A percentile compares a stretch with the other conserved stretches of the same genome.
phyloP scores from a whole-genome alignment of 30 jellyfish, hydroid and myxozoan species.

The Sanderia malayensis region DNA sequence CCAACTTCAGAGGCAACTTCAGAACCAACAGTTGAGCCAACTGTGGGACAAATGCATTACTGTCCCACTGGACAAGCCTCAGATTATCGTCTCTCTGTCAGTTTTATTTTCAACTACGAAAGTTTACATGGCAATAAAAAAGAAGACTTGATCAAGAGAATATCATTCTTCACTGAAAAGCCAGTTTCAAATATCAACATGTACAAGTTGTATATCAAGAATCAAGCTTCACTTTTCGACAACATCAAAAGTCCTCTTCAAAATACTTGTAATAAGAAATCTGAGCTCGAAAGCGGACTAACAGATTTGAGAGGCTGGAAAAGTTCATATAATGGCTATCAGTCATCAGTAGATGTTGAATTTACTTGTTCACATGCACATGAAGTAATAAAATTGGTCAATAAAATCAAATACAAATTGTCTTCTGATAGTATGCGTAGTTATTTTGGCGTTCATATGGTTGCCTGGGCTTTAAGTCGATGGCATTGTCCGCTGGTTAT shows the following conservation, averaged over 20 bases:
- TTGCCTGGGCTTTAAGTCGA: slow-evolving; percentile 32
- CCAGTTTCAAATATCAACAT: neutral
- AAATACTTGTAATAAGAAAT: slow-evolving; percentile 4
- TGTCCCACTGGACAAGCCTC: slow-evolving; percentile 16
- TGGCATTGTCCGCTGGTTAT: slow-evolving; percentile 39
- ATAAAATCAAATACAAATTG: slow-evolving; percentile 19
- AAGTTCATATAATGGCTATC: slow-evolving; percentile 10
- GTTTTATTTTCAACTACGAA: slow-evolving; percentile 22
- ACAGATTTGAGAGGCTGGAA: slow-evolving; percentile 56
- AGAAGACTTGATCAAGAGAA: slow-evolving; percentile 7
- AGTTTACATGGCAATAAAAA: slow-evolving; percentile 2
- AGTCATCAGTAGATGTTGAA: slow-evolving; percentile 44
- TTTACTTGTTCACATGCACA: slow-evolving; percentile 33
- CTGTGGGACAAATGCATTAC: too few species aligned
- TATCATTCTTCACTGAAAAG: slow-evolving; percentile 14
- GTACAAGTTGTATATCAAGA: slow-evolving; percentile 14
- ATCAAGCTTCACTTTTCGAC: slow-evolving; percentile 5
- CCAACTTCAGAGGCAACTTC: neutral
- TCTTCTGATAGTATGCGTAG: slow-evolving; percentile 1
- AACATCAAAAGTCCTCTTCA: slow-evolving; percentile 27
- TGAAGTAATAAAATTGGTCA: slow-evolving; percentile 3
- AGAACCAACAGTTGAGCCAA: neutral
- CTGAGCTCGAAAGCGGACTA: slow-evolving; percentile 20
- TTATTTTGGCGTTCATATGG: slow-evolving; percentile 51
- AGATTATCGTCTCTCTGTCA: slow-evolving; percentile 28